Conservation (phyloP, 2,113 vertebrate genomes). For the Saguinus midas region DNA sequence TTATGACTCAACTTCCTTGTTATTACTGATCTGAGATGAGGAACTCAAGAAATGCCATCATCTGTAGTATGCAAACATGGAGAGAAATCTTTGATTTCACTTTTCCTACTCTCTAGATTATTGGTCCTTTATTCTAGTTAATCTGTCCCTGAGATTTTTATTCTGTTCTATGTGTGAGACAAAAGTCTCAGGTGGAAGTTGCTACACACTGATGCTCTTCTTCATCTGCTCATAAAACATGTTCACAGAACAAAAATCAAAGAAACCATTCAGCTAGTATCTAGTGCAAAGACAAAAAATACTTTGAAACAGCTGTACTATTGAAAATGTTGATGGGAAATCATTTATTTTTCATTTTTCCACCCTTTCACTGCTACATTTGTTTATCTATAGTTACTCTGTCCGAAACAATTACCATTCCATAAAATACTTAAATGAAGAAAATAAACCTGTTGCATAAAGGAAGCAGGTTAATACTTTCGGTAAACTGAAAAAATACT, state of each 20-base stretch:
- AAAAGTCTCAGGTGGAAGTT: background rate
- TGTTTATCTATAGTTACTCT: constrained; percentile 16
- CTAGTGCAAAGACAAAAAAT: background rate
- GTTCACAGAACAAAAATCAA: constrained; percentile 20
- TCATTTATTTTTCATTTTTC: background rate
- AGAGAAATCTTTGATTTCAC: background rate
- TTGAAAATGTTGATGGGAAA: background rate
- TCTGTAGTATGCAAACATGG: background rate
- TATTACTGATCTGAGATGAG: background rate
- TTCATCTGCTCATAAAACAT: background rate
- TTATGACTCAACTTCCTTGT: background rate
- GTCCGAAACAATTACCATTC: background rate
- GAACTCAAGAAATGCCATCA: background rate
- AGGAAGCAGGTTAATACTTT: constrained; percentile 9
- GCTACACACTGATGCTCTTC: background rate
- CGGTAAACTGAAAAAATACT: background rate
- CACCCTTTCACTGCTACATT: constrained; percentile 23
- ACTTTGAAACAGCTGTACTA: background rate
- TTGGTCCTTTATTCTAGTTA: constrained; percentile 30
- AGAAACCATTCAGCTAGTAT: background rate
- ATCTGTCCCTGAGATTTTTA: background rate
- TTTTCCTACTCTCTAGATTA: background rate
- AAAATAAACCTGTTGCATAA: background rate
- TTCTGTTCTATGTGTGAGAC: background rate
- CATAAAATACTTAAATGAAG: background rate